A percentile compares a stretch with the other conserved stretches of the same genome.
These are phyloP conservation scores for Hydrophis major DNA, from an alignment of 2,797 vertebrate genomes.

Conservation along the genomic window DNA sequence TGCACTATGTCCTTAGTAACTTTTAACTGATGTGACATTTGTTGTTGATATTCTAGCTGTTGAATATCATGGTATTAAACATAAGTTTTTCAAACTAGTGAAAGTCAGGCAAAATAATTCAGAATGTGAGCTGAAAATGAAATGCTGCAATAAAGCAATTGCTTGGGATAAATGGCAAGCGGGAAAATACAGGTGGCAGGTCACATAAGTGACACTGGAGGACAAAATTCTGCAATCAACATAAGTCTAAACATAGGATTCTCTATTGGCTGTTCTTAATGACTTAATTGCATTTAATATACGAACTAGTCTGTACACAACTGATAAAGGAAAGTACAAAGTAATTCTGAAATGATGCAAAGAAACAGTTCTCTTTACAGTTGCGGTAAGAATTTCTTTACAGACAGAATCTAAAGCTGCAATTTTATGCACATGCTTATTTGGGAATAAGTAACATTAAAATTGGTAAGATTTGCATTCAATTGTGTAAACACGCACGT, in stretches of 20 bases:
- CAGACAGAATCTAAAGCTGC: not conserved
- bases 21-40: conserved; percentile 30
- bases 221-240: conserved; percentile 19
- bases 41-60: conserved; percentile 5
- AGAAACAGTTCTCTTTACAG: not conserved
- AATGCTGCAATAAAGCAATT: not conserved
- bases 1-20: not conserved
- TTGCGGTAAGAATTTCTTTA: not conserved
- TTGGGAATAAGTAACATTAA: not conserved
- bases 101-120: conserved; percentile 40
- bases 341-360: not conserved
- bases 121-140: conserved; percentile 23
- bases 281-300: not conserved
- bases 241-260: conserved; percentile 28
- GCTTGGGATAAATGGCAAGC: not conserved
- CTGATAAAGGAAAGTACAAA: not conserved
- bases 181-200: conserved; percentile 2
- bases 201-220: conserved; percentile 5
- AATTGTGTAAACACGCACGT: not conserved
- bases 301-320: not conserved
- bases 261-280: conserved; percentile 25
- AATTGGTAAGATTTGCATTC: not conserved
- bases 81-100: conserved; percentile 20
- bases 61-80: not conserved
- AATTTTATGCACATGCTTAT: not conserved